Conservation (phyloP, 2,888 invertebrate species). For the Hemaris fuciformis region DNA sequence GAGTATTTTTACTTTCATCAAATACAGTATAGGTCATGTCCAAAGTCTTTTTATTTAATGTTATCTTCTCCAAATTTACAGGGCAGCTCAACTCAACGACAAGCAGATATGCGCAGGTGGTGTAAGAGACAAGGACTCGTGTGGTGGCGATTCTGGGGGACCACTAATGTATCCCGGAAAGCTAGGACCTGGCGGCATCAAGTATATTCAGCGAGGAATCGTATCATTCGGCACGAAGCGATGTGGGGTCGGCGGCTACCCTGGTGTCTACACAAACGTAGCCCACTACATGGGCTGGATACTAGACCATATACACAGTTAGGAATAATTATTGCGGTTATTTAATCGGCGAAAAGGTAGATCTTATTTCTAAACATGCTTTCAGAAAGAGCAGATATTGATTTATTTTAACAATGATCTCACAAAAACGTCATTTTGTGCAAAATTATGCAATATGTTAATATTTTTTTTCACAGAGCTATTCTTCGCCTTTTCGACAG, state of each 20-base stretch:
- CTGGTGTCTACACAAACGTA: constrained; percentile 83
- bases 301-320: constrained; percentile 66
- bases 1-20: no score
- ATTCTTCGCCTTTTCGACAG: no score
- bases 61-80: background rate
- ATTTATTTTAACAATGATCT: no score
- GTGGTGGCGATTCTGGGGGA: constrained; percentile 86
- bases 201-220: constrained; percentile 82
- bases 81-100: constrained; percentile 45
- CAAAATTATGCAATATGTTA: no score
- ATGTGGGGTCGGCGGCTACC: constrained; percentile 76
- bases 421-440: no score
- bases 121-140: constrained; percentile 80
- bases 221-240: constrained; percentile 80
- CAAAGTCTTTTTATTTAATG: background rate
- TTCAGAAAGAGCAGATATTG: no score
- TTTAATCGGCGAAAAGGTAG: no score
- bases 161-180: constrained; percentile 77
- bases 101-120: constrained; percentile 82
- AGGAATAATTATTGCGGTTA: constrained; percentile 7
- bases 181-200: constrained; percentile 49
- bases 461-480: no score
- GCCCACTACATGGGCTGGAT: constrained; percentile 82
- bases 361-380: no score
- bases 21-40: no score